Evolutionary conservation across 1,140 invertebrate genomes (phyloP), one percentile per base, ranked within the genome.

Genomic region (Cyclina sinensis): DNA sequence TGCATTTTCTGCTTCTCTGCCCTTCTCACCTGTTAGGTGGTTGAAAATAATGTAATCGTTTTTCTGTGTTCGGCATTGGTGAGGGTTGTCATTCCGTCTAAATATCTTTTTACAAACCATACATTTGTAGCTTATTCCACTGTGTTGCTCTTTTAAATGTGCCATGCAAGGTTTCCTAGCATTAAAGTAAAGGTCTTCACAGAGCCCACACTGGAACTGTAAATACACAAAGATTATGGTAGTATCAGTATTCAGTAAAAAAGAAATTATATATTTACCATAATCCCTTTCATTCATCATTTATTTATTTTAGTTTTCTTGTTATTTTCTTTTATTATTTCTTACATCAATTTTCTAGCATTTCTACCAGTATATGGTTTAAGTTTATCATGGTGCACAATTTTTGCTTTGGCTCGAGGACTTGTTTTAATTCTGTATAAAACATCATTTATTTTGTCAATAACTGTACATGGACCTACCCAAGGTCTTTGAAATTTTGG

Each of bases 301-400:
- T 7, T 43, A 14, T 43, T 43, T 43, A 7, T 7, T 14, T 43
- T 43, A 43, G 4, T 43, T 43, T 7, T 43, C 43, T 43, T 7
- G 4, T 43, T 43, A 43, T 24, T 48, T 21, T 16, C 30, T 48
- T 76, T 30, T 48, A 18, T 43, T 21, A 30, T 9, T 73, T 39
- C 46, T 9, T 76, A 3, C 16, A 18, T 0, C 37, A 37, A 35
- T 48, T 11, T 43, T 7, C 14, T 14, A 43, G 14, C 18, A 24
- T 76, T 48, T 62, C 37, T 81, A 16, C 35, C 27, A 30, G 5
- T 79, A 68, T 86, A 90, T 12, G 43, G 24, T 76, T 90, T 90
- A 27, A 90, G 27, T 68, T 76, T 70, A 78, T 90, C 84, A 37
- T 88, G 73, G 27, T 88, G 85, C 9, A 88, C 81, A 32, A 88